phyloP scores from a whole-genome alignment of 2,888 invertebrate species.

The Oligia fasciuncula region DNA sequence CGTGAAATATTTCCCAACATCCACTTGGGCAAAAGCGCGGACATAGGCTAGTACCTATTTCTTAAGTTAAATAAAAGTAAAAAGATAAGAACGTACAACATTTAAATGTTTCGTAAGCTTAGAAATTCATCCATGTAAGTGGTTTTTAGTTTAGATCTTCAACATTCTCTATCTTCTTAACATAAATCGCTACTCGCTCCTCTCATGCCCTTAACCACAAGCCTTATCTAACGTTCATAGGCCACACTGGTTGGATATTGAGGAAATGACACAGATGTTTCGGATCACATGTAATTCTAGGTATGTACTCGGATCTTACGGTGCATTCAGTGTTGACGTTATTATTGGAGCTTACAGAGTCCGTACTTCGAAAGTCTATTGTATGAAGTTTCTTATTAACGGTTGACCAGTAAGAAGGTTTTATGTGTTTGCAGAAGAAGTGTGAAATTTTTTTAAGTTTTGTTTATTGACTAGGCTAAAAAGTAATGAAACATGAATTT shows the following conservation, averaged over 20 bases:
- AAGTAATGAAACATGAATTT: not conserved
- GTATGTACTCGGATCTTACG: slow-evolving; percentile 66
- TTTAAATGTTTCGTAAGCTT: not conserved
- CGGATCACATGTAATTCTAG: slow-evolving; percentile 83
- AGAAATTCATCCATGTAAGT: not conserved
- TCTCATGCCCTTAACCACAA: slow-evolving; percentile 20
- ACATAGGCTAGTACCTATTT: no score
- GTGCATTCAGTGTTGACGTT: slow-evolving; percentile 51
- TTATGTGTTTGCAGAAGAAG: not conserved
- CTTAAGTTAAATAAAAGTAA: not conserved
- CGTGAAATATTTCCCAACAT: no score
- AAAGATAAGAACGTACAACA: not conserved
- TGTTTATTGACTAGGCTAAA: not conserved
- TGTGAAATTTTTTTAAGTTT: not conserved
- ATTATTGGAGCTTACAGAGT: slow-evolving; percentile 34
- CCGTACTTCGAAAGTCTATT: slow-evolving; percentile 27
- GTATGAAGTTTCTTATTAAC: slow-evolving; percentile 9
- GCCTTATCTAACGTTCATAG: slow-evolving; percentile 78
- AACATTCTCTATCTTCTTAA: not conserved
- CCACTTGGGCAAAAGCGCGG: no score
- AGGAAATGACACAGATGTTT: slow-evolving; percentile 89
- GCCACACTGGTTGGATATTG: slow-evolving; percentile 86
- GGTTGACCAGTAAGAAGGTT: not conserved
- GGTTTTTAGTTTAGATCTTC: not conserved
- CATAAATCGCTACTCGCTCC: slow-evolving; percentile 56